Evolutionary conservation across 2,888 invertebrate genomes (phyloP).

Genomic region (Iphiclides podalirius): DNA sequence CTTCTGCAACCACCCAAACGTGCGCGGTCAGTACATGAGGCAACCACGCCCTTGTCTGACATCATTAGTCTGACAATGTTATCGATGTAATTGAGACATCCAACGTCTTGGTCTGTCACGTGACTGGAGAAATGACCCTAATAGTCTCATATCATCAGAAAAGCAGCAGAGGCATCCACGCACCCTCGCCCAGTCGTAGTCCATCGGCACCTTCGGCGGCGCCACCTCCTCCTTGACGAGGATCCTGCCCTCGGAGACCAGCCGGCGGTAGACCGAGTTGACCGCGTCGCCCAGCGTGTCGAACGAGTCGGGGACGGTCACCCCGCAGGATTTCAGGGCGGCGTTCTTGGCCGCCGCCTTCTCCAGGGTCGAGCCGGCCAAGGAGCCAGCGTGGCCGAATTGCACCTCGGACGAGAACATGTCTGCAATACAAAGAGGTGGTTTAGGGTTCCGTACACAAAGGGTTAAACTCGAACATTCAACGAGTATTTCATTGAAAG

Average conservation of each 20-base stretch:
- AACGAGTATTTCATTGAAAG: no score
- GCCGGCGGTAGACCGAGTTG: conserved; percentile 82
- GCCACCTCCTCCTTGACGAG: conserved; percentile 94
- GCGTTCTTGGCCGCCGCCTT: conserved; percentile 96
- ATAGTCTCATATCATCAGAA: no score
- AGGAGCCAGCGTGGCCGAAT: conserved; percentile 99
- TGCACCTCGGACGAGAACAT: conserved; percentile 96
- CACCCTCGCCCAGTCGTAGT: conserved; percentile 97
- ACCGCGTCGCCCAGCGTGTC: conserved; percentile 86
- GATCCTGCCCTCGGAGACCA: conserved; percentile 91
- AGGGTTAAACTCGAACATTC: no score
- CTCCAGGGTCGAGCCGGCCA: conserved; percentile 95
- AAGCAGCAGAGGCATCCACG: no score
- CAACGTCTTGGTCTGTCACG: no score
- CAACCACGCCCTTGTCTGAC: no score
- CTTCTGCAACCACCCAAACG: conserved; percentile 84
- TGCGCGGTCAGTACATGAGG: no score
- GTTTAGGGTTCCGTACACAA: no score
- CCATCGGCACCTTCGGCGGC: conserved; percentile 99
- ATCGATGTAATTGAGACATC: no score
- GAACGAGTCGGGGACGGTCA: conserved; percentile 94
- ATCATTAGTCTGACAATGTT: no score
- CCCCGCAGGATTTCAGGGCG: conserved; percentile 90
- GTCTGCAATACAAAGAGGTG: conserved; percentile 53
- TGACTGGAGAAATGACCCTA: no score